Evolutionary conservation across 2,888 invertebrate species (phyloP), one percentile per base, ranked within the genome.

Genomic region (Steromphala cineraria): DNA sequence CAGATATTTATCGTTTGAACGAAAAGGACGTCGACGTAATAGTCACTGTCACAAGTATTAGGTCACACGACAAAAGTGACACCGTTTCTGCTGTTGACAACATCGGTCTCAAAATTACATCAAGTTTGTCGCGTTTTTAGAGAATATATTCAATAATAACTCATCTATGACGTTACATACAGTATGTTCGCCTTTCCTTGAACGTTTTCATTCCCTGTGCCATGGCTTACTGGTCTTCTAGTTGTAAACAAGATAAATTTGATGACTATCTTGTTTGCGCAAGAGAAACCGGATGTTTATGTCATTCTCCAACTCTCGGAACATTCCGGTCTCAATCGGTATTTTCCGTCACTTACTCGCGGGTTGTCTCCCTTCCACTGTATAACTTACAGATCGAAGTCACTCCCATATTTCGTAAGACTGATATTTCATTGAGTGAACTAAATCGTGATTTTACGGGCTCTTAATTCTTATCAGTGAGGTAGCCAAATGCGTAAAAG

Each of bases 111-210:
- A 46, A 36, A 46, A 46, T 46, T 10, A 46, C 46, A 10, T 10
- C 46, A 46, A 36, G 46, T 46, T 46, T 10, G 46, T 5, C 13
- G 46, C 1, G 46, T 46, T 10, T 4, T 13, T 10, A 13, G 1
- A 46, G 8, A 46, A 1, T 28, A 67, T 76, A 53, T 62, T 80
- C 31, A 52, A 75, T 76, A 52, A 53, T 24, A 24, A 15, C 15
- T 7, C 10, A 53, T 7, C 7, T 19, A 52, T 10, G 21, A 52
- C 19, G 28, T 52, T 8, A 81, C 83, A 78, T 81, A 85, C 85
- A 56, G 52, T 81, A 80, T 46, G 83, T 81, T 28, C 83, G 80
- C 80, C 85, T 80, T 77, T 84, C 83, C 67, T 83, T 83, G 74
- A 85, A 85, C 0, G 82, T 53, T 24, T 82, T 80, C 53, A 52